Base-by-base conservation (phyloP, 2,888 invertebrate genomes). In the Diabrotica balteata region DNA sequence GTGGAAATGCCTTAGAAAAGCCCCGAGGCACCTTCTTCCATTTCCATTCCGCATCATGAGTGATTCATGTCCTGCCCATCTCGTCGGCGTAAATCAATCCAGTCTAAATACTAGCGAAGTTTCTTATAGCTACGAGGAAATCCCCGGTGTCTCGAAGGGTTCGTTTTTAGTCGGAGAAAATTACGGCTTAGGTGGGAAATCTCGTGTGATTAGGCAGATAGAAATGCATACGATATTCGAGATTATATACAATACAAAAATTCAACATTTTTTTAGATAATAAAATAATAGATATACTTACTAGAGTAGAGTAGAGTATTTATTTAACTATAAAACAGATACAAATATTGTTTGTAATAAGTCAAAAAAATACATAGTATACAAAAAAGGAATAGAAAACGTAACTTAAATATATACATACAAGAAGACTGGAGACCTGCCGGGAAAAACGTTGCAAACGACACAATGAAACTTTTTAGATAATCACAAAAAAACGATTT, bases 71-170 rank as follows among this genome's bases (percentile, higher is more conserved):
- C 67, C 63, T 55, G 67, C 68, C 68, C 68, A 67, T 70, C 64
- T 63, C 53, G 64, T 66, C 65, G 59, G 65, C 62, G 70, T 73
- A 73, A 73, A 73, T 73, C 73, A 73, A 73, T 73, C 73, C 61
- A 52, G 54, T 71, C 65, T 71, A 71, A 73, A 73, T 71, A 70
- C 70, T 67, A 71, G 71, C 45, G 71, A 71, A 71, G 71, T 67
- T 69, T 71, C 71, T 72, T 70, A 66, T 67, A 69, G 58, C 63
- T 50, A 43, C 45, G 50, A 59, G 69, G 61, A 63, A 71, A 71
- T 69, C 69, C 69, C 68, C 46, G 10, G 22, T 46, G 59, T 67
- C 47, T 59, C 47, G 51, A 55, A 59, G 42, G 58, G 64, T 32
- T 4, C 32, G 32, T 59, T 59, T 64, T 64, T 64, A 59, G 45